Evolutionary conservation across 2,113 vertebrate genomes (phyloP).

Genomic region (Xerus inauris): DNA sequence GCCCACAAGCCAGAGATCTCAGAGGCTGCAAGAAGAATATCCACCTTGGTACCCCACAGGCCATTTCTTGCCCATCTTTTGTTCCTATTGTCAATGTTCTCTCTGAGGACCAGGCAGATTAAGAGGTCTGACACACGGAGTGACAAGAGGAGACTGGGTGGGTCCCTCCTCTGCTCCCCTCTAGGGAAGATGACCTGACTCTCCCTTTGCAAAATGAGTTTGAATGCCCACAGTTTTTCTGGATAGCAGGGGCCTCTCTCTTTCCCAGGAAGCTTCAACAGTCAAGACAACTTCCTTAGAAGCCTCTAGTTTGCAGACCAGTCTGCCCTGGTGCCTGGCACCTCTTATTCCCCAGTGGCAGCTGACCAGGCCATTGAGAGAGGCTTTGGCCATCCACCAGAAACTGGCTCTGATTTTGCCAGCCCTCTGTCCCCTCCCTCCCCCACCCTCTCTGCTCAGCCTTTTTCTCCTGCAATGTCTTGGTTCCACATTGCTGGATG

Average conservation of each 20-base stretch:
- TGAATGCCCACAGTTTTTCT: background rate
- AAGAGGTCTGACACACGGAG: background rate
- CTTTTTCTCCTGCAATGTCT: conserved; percentile 61
- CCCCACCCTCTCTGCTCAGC: background rate
- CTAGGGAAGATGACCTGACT: background rate
- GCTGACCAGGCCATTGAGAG: background rate
- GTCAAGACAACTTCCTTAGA: background rate
- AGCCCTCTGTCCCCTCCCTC: background rate
- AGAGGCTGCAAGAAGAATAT: background rate
- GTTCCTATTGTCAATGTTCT: background rate
- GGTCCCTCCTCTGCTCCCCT: background rate
- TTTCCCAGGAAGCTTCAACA: background rate
- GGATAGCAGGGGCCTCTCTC: background rate
- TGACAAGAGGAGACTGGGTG: background rate
- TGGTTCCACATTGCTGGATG: conserved; percentile 67
- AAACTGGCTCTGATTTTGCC: background rate
- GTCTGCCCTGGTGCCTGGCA: background rate
- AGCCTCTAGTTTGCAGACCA: background rate
- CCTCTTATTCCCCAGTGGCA: background rate
- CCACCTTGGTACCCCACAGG: background rate
- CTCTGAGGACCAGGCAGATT: background rate
- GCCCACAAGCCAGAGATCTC: background rate
- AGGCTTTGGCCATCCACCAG: background rate
- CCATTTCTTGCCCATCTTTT: background rate
- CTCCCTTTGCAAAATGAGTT: background rate